Percentiles rank a stretch among this genome's conserved stretches.
Conservation (phyloP, 2,797 vertebrate genomes). For the Ctenopoma kingsleyae region DNA sequence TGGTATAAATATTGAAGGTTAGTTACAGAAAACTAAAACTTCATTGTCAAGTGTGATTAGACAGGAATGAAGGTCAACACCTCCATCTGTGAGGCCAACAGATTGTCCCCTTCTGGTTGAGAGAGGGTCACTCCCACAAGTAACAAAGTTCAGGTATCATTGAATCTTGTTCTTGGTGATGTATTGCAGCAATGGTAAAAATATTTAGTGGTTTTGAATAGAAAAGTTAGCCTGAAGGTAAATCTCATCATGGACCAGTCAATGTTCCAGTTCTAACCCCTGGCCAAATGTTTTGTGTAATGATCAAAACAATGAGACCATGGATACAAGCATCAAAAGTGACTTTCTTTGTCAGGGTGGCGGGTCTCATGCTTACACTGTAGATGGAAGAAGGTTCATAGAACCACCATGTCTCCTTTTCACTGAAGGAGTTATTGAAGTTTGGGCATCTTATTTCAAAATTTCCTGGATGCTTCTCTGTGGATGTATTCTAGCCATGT, state of each 20-base stretch:
- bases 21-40: background rate
- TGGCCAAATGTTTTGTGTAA: background rate
- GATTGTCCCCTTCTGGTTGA: background rate
- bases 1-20: background rate
- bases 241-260: background rate
- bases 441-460: background rate
- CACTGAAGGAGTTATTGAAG: background rate
- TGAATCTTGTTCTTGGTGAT: background rate
- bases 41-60: background rate
- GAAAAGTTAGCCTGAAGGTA: background rate
- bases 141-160: background rate
- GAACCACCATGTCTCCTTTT: background rate
- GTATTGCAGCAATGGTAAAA: background rate
- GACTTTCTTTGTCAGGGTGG: too few relatives aligned
- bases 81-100: background rate
- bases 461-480: background rate
- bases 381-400: background rate
- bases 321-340: too few relatives aligned
- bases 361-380: too few relatives aligned
- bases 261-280: background rate
- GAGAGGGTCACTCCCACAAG: background rate
- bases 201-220: background rate
- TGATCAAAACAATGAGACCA: too few relatives aligned
- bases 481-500: background rate
- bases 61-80: background rate